Percentiles rank a stretch among this genome's conserved stretches.
phyloP scores from a whole-genome alignment of 1,140 invertebrate species.

The Acarapis woodi region DNA sequence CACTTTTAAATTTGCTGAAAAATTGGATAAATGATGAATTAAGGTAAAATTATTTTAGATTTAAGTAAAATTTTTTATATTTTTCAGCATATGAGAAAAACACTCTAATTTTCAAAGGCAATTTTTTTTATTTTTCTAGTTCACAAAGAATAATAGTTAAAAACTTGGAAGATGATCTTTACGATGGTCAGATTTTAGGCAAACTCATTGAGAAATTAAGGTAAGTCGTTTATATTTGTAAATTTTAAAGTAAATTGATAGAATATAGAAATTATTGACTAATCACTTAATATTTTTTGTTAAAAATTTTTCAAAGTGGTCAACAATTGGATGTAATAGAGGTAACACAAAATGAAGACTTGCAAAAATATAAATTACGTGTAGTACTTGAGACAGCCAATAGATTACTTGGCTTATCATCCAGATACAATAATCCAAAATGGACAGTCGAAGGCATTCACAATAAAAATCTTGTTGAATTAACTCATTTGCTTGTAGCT shows the following conservation, averaged over 20 bases:
- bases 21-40: slow-evolving; percentile 93
- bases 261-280: neutral
- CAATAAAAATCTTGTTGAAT: slow-evolving; percentile 80
- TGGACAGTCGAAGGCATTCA: slow-evolving; percentile 88
- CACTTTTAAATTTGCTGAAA: slow-evolving; percentile 59
- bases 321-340: slow-evolving; percentile 75
- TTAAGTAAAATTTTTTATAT: neutral
- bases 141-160: slow-evolving; percentile 89
- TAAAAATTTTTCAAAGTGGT: slow-evolving; percentile 19
- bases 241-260: neutral
- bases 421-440: slow-evolving; percentile 24
- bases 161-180: slow-evolving; percentile 83
- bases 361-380: slow-evolving; percentile 73
- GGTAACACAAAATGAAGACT: slow-evolving; percentile 92
- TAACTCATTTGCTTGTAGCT: slow-evolving; percentile 72
- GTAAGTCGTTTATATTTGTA: slow-evolving; percentile 19
- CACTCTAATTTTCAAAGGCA: neutral
- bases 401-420: slow-evolving; percentile 28
- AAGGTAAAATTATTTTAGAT: slow-evolving; percentile 1
- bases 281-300: neutral
- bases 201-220: slow-evolving; percentile 37
- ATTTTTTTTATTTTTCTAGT: slow-evolving; percentile 25
- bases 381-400: slow-evolving; percentile 62
- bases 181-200: slow-evolving; percentile 91
- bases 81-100: neutral